These are phyloP conservation scores for Encarsia formosa DNA, from an alignment of 2,888 invertebrate genomes.

Conservation along the genomic window DNA sequence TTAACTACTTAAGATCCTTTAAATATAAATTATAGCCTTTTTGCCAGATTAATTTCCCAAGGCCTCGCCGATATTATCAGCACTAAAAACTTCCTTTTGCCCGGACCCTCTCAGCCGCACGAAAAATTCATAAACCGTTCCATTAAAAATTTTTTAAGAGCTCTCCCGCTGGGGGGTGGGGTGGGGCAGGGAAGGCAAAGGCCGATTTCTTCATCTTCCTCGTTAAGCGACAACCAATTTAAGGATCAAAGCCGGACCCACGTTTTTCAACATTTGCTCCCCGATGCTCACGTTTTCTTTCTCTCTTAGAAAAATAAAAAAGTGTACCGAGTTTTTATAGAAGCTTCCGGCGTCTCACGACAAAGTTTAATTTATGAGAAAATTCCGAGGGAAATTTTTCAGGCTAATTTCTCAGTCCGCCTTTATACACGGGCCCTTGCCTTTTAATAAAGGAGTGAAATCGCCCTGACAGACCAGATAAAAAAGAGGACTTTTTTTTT, in stretches of 20 bases:
- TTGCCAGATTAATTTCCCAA: conserved; percentile 12
- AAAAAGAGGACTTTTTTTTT: too few relatives aligned
- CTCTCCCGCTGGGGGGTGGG: not conserved
- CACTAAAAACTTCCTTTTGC: not conserved
- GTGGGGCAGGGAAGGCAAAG: not conserved
- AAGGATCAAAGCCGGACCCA: conserved; percentile 10
- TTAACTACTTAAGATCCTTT: not conserved
- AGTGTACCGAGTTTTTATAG: not conserved
- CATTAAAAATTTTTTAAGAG: conserved; percentile 7
- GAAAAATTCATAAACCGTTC: conserved; percentile 19
- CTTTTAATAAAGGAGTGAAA: too few relatives aligned
- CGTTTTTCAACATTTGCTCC: conserved; percentile 10
- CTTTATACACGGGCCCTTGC: too few relatives aligned
- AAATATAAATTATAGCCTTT: conserved; percentile 11
- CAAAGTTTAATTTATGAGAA: conserved; percentile 43
- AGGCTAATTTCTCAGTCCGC: conserved; percentile 39
- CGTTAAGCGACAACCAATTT: conserved; percentile 15
- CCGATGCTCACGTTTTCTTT: conserved; percentile 1
- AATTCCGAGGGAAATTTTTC: conserved; percentile 40
- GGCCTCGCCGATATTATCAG: conserved; percentile 7
- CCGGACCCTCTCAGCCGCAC: not conserved
- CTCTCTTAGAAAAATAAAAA: too few relatives aligned
- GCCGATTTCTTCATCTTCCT: not conserved
- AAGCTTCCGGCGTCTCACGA: conserved; percentile 29
- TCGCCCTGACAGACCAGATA: too few relatives aligned